Evolutionary conservation across 2,113 vertebrate genomes (phyloP).

Genomic region (Grammomys dolichurus): DNA sequence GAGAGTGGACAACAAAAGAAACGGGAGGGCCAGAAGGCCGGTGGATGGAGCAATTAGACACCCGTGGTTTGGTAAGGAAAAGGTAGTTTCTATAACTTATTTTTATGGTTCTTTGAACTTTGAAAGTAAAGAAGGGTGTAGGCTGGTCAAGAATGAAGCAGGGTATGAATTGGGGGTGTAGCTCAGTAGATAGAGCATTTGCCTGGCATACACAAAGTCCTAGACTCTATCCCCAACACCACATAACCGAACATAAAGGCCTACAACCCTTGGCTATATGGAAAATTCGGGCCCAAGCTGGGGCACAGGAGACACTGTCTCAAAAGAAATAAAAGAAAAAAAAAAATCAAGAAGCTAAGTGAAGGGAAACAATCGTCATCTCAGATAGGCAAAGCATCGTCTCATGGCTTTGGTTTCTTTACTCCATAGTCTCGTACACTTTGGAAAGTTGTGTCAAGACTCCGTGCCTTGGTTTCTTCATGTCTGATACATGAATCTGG

Average conservation of each 20-base stretch:
- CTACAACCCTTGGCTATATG: neutral
- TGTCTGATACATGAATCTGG: neutral
- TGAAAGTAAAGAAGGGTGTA: neutral
- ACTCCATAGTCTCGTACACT: neutral
- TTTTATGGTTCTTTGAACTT: constrained; percentile 41
- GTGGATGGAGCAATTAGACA: neutral
- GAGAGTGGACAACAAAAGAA: neutral
- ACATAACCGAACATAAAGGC: neutral
- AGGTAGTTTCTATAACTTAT: neutral
- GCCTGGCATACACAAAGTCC: neutral
- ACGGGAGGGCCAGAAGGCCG: neutral
- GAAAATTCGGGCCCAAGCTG: neutral
- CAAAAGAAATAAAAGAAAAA: neutral
- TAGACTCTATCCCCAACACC: neutral
- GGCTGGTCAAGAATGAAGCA: neutral
- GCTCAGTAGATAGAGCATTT: neutral
- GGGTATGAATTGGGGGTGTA: neutral
- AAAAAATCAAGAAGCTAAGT: neutral
- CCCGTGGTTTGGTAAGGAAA: neutral
- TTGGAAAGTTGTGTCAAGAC: neutral
- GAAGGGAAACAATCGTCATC: neutral
- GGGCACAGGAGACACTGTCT: neutral
- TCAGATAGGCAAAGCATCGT: neutral
- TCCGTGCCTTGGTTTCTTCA: neutral
- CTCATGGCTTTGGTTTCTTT: neutral